A percentile compares a stretch with the other conserved stretches of the same genome.
Conservation (phyloP, 2,797 vertebrate genomes). For the Amblyopsis hoosieri region DNA sequence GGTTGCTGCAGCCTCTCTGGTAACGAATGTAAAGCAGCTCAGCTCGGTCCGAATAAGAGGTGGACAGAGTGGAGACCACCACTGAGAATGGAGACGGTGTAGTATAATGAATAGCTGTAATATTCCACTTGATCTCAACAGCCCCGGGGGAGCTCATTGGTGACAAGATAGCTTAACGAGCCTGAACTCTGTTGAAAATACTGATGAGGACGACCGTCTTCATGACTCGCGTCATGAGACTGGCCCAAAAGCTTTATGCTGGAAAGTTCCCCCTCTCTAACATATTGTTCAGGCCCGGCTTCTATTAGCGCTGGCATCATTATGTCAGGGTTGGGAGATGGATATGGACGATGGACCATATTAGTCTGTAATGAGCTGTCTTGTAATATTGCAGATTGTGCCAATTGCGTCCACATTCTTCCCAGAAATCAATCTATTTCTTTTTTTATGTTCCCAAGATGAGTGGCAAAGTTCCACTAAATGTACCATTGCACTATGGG, state of each 20-base stretch:
- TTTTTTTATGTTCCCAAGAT: not conserved
- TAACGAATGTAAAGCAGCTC: conserved; percentile 6
- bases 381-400: conserved; percentile 34
- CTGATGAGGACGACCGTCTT: conserved; percentile 28
- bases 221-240: conserved; percentile 32
- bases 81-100: conserved; percentile 33
- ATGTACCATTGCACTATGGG: conserved; percentile 11
- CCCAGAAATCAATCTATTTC: not conserved
- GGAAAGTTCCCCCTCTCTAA: conserved; percentile 18
- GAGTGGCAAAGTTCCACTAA: conserved; percentile 1
- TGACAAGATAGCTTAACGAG: conserved; percentile 38
- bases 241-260: conserved; percentile 7
- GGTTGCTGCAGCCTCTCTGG: too few species aligned
- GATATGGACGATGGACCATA: conserved; percentile 21
- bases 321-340: conserved; percentile 32
- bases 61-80: conserved; percentile 33
- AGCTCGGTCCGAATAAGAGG: conserved; percentile 50
- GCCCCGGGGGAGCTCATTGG: conserved; percentile 41
- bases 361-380: conserved; percentile 32
- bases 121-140: conserved; percentile 48
- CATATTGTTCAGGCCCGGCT: conserved; percentile 9
- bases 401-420: not conserved
- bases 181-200: conserved; percentile 35
- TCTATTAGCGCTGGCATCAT: conserved; percentile 35
- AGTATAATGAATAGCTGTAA: conserved; percentile 54